Conservation (phyloP, 2,888 invertebrate genomes). For the Aleiodes testaceus region DNA sequence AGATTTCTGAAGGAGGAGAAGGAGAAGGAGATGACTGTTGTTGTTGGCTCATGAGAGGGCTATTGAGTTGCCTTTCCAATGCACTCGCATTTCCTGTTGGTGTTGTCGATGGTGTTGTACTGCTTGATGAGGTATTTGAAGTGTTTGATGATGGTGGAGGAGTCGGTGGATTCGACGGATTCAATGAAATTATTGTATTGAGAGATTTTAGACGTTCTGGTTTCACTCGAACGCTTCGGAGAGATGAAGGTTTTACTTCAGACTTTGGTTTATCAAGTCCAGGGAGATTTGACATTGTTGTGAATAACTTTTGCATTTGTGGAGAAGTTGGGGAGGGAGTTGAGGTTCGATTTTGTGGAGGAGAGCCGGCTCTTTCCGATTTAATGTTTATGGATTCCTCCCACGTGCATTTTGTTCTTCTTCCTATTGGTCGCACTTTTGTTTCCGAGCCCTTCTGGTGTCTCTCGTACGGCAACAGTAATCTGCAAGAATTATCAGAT, state of each 20-base stretch:
- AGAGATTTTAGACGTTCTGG: conserved; percentile 74
- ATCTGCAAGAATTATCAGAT: conserved; percentile 72
- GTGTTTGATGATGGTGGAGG: conserved; percentile 67
- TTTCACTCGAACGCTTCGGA: conserved; percentile 81
- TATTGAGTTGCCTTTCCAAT: conserved; percentile 68
- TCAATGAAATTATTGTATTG: conserved; percentile 67
- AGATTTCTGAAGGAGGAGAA: conserved; percentile 59
- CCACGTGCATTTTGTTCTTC: conserved; percentile 66
- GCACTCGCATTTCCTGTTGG: conserved; percentile 61
- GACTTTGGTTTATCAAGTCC: conserved; percentile 15
- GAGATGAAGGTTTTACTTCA: conserved; percentile 73
- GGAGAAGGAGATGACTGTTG: conserved; percentile 55
- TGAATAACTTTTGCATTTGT: conserved; percentile 55
- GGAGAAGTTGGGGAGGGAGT: conserved; percentile 32
- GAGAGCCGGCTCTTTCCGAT: conserved; percentile 56
- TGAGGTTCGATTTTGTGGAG: conserved; percentile 12
- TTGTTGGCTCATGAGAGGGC: conserved; percentile 61
- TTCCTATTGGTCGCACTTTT: conserved; percentile 64
- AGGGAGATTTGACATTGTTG: conserved; percentile 10
- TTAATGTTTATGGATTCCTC: conserved; percentile 70
- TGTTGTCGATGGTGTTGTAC: conserved; percentile 66
- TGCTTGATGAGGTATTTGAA: conserved; percentile 60
- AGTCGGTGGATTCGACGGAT: conserved; percentile 64
- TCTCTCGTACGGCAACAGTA: conserved; percentile 80
- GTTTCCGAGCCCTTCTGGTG: conserved; percentile 75